Base-by-base conservation (phyloP, 2,888 invertebrate genomes). In the Eumerus sabulonum region DNA sequence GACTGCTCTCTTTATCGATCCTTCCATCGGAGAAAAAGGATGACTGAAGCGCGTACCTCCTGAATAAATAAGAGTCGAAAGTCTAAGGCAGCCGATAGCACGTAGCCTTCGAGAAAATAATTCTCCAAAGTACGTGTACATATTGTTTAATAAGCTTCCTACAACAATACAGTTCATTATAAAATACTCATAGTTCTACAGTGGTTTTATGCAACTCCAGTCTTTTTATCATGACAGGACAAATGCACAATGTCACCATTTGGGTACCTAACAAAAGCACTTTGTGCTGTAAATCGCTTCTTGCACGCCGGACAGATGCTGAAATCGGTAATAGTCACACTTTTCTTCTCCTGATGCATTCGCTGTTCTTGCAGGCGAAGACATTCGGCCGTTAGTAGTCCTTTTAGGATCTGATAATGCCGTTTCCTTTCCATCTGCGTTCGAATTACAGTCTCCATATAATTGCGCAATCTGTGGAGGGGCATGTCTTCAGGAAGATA, bases 201-300 rank as follows among this genome's bases (percentile, higher is more conserved):
- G n/a, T n/a, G n/a, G 27, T 42, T 11, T 60, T 9, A 76, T n/a
- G 54, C 57, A 9, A 64, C 40, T 9, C 63, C 54, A 44, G 36
- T 45, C 53, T 82, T 84, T 13, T 85, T 86, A 64, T 87, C 93
- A 84, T 94, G 93, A 88, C 98, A 98, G 4, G 95, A 96, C 86
- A 95, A 96, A 89, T 98, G 98, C 0, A 98, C 96, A 16, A 98
- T 93, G 83, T 96, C 95, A 1, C 97, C 97, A 88, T 95, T 95
- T 1, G 98, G 96, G 89, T 95, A 96, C 51, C 97, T 91, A 5
- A 97, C 96, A 88, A 98, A 96, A 18, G 98, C 98, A 90, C 97
- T 96, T 90, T 96, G 95, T 88, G 96, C 96, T 14, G 95, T 95
- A 88, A 99, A 98, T 66, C 96, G 92, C 86, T 98, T 98, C 87